Evolutionary conservation across 23 tunicate genomes (phyloP).

Genomic region (Styela clava): DNA sequence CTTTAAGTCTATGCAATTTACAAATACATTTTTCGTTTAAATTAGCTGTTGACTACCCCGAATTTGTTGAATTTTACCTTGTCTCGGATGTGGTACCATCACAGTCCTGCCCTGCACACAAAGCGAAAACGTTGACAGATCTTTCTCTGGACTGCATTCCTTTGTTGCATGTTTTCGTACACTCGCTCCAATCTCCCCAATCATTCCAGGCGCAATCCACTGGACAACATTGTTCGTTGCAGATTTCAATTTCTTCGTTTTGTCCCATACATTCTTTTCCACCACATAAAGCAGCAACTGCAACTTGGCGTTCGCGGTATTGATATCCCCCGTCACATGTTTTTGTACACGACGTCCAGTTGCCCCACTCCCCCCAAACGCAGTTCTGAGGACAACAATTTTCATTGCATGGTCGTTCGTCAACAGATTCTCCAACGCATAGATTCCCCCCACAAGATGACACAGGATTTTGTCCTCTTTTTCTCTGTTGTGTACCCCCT

Average conservation of each 20-base stretch:
- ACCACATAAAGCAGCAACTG: conserved; percentile 18
- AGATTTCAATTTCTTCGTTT: neutral
- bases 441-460: conserved; percentile 24
- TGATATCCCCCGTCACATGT: conserved; percentile 47
- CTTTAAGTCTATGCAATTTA: too few relatives aligned
- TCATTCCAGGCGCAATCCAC: conserved; percentile 38
- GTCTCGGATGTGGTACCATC: conserved; percentile 1
- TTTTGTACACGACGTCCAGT: conserved; percentile 14
- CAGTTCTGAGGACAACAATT: conserved; percentile 45
- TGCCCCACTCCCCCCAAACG: conserved; percentile 40
- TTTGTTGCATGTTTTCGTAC: conserved; percentile 5
- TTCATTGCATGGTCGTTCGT: conserved; percentile 13
- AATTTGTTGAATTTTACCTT: neutral
- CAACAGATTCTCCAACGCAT: conserved; percentile 18
- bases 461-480: conserved; percentile 19
- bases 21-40: too few relatives aligned
- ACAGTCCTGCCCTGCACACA: conserved; percentile 10
- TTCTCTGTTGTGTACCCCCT: conserved; percentile 32
- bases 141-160: neutral
- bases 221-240: conserved; percentile 52
- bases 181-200: neutral
- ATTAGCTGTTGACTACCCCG: neutral
- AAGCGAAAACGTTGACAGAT: neutral
- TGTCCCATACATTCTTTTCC: conserved; percentile 37
- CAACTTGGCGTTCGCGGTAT: conserved; percentile 3